Conservation (phyloP, 2,113 vertebrate species). For the Menura novaehollandiae region DNA sequence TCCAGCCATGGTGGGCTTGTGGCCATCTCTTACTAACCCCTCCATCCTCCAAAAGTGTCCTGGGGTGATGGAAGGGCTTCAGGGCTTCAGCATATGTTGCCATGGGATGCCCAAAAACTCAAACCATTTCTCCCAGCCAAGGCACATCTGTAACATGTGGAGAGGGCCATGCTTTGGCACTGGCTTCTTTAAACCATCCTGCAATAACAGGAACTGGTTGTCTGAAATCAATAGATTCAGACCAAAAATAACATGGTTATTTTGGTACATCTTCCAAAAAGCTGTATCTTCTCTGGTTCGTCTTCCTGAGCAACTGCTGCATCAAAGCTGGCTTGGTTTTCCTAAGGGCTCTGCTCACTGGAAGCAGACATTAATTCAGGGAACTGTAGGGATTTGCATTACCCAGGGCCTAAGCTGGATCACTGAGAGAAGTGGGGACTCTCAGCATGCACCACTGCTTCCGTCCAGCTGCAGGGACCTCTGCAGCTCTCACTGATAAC, state of each 20-base stretch:
- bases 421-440: background rate
- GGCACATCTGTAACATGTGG: rapidly evolving
- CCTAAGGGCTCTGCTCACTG: background rate
- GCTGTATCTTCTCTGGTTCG: background rate
- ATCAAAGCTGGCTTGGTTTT: background rate
- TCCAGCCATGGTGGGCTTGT: background rate
- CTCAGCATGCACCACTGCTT: background rate
- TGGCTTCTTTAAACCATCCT: background rate
- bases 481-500: background rate
- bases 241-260: background rate
- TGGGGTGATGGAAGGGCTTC: background rate
- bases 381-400: background rate
- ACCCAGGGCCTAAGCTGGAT: background rate
- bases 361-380: background rate
- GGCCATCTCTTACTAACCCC: background rate
- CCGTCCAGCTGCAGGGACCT: background rate
- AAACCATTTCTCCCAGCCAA: background rate
- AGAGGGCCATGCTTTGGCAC: background rate
- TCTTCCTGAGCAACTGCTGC: background rate
- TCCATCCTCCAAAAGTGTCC: background rate
- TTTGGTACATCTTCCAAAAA: constrained; percentile 3
- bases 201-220: background rate
- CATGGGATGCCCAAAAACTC: background rate
- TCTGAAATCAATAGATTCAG: background rate
- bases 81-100: background rate